Conservation (phyloP, 2,888 invertebrate species). For the Watsonalla cultraria region DNA sequence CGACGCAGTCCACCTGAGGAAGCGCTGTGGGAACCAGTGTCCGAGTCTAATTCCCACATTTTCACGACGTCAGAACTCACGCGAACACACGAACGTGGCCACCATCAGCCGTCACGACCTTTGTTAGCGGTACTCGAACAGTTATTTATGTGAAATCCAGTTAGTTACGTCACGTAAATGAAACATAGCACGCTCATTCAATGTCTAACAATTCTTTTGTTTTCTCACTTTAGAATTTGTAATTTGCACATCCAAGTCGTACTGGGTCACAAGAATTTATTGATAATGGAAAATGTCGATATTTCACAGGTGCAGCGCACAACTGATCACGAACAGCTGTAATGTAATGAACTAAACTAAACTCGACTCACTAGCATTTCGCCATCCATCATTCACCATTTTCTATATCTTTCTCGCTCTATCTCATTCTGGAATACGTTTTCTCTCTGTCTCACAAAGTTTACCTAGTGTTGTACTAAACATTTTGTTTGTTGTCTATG, state of each 20-base stretch:
- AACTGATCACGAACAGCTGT: constrained; percentile 33
- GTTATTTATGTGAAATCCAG: constrained; percentile 53
- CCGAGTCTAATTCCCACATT: constrained; percentile 75
- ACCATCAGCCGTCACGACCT: constrained; percentile 56
- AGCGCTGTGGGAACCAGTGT: constrained; percentile 61
- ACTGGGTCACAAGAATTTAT: constrained; percentile 21
- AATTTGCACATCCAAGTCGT: constrained; percentile 3
- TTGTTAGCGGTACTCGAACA: constrained; percentile 47
- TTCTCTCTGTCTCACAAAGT: background rate
- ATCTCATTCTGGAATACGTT: background rate
- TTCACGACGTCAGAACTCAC: constrained; percentile 42
- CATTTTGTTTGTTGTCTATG: too few relatives aligned
- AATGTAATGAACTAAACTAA: constrained; percentile 14
- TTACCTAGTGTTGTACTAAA: background rate
- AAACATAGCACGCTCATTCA: constrained; percentile 17
- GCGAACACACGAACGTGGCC: constrained; percentile 35
- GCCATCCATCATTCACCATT: background rate
- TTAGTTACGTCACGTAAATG: constrained; percentile 63
- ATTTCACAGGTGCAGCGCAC: constrained; percentile 20
- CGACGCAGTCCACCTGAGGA: constrained; percentile 72
- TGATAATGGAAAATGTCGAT: constrained; percentile 11
- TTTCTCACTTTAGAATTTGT: constrained; percentile 7
- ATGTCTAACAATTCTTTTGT: background rate
- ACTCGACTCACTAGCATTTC: background rate
- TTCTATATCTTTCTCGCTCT: background rate